Base-by-base conservation (phyloP, 2,888 invertebrate species). In the Harmothoe impar region DNA sequence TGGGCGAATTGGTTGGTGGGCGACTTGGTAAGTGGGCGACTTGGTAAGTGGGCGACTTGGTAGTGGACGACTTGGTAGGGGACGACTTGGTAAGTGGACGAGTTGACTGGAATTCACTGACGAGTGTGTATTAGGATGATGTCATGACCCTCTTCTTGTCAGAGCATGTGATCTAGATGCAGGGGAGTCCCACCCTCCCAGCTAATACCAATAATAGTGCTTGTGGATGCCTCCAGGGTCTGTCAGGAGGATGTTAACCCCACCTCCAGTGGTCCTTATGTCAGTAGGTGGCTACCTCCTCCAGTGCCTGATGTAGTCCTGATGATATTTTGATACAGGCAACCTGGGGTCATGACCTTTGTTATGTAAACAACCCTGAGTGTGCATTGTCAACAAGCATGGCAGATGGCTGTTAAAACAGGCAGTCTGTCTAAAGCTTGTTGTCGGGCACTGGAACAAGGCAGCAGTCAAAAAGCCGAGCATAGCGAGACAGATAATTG, bases 301-400 rank as follows among this genome's bases (percentile, higher is more conserved):
- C 81, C 43, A 81, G 81, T 81, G 81, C 81, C 43, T 33, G 35
- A 81, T 7, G 35, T 81, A 81, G 33, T 35, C 72, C 29, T 72
- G 72, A 72, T 43, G 86, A 86, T 86, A 54, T 86, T 86, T 56
- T 56, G 86, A 86, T 86, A 56, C 52, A 54, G 56, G n/a, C 86
- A 5, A 20, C 15, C 29, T 52, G 86, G 43, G 86, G 86, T 86
- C 86, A 29, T 56, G 86, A 86, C 86, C 86, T 54, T 86, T 86
- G 86, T 86, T 86, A 86, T 86, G 86, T 86, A 86, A 86, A 86
- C 86, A 86, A n/a, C 3, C 0, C 86, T n/a, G 17, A 52, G 56
- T 86, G 56, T 86, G 86, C 86, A 54, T 86, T 86, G 86, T 86
- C 86, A 86, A 54, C 86, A 86, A 54, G 86, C 86, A 86, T 86